phyloP scores from a whole-genome alignment of 1,140 invertebrate genomes.

The Radopholus similis region DNA sequence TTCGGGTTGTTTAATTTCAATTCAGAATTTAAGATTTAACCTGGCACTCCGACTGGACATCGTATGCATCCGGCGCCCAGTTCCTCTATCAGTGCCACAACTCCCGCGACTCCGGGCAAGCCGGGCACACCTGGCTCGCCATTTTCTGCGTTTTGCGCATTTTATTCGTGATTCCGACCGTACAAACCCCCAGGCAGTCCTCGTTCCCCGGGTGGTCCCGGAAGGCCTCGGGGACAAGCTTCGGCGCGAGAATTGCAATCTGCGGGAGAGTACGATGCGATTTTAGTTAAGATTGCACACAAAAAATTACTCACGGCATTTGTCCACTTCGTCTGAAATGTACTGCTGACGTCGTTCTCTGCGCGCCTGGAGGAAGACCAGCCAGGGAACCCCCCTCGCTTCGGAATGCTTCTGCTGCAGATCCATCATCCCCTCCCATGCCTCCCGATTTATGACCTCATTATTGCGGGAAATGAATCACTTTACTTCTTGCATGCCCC shows the following conservation, averaged over 20 bases:
- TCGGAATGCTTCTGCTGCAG: not conserved
- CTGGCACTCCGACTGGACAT: slow-evolving; percentile 1
- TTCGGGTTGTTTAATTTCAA: not conserved
- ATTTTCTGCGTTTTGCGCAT: not conserved
- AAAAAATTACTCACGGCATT: not conserved
- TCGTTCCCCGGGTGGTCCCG: not conserved
- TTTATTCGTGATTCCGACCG: not conserved
- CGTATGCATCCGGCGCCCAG: slow-evolving; percentile 5
- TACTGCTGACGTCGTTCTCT: not conserved
- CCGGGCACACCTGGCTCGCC: slow-evolving; percentile 1
- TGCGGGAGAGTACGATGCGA: too few species aligned
- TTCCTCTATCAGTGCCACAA: slow-evolving; percentile 11
- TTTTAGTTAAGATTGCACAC: not conserved
- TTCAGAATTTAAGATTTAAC: not conserved
- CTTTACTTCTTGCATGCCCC: not conserved
- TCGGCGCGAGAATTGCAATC: not conserved
- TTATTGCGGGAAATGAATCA: not conserved
- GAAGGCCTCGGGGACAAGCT: not conserved
- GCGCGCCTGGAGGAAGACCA: not conserved
- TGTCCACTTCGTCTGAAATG: not conserved
- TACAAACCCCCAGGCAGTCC: not conserved
- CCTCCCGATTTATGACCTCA: not conserved
- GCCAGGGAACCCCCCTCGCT: not conserved
- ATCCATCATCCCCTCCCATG: not conserved
- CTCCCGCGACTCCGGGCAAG: slow-evolving; percentile 6